Evolutionary conservation across 2,888 invertebrate genomes (phyloP).

Genomic region (Nomada ruficornis): DNA sequence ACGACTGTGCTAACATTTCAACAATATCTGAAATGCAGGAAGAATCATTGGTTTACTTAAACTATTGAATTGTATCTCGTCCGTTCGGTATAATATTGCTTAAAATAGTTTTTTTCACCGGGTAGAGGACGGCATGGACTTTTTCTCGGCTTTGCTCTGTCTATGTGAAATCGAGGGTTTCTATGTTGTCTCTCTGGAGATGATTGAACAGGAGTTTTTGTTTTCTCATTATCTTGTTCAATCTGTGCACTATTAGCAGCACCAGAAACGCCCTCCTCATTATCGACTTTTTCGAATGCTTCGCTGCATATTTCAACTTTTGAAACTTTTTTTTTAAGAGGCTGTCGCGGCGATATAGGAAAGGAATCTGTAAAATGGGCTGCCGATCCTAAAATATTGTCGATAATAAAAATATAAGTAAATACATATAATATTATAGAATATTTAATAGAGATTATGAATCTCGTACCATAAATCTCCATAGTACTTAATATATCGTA

Average conservation of each 20-base stretch:
- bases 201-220: conserved; percentile 56
- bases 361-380: conserved; percentile 77
- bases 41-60: background rate
- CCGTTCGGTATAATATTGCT: background rate
- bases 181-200: conserved; percentile 72
- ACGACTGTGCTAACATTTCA: conserved; percentile 75
- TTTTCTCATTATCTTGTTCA: conserved; percentile 65
- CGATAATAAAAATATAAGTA: conserved; percentile 3
- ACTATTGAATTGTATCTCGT: background rate
- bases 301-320: conserved; percentile 71
- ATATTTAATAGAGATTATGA: background rate
- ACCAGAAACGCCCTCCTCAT: conserved; percentile 39
- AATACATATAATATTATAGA: background rate
- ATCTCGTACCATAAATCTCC: conserved; percentile 88
- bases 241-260: conserved; percentile 29
- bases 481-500: conserved; percentile 89
- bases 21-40: conserved; percentile 74
- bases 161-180: conserved; percentile 74
- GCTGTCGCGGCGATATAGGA: conserved; percentile 80
- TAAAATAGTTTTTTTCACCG: conserved; percentile 63
- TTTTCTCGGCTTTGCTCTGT: conserved; percentile 80
- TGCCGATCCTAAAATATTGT: conserved; percentile 73
- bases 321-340: conserved; percentile 73
- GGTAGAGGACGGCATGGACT: conserved; percentile 80
- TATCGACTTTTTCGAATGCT: conserved; percentile 59